Evolutionary conservation across 2,888 invertebrate genomes (phyloP).

Genomic region (Agrochola lychnidis): DNA sequence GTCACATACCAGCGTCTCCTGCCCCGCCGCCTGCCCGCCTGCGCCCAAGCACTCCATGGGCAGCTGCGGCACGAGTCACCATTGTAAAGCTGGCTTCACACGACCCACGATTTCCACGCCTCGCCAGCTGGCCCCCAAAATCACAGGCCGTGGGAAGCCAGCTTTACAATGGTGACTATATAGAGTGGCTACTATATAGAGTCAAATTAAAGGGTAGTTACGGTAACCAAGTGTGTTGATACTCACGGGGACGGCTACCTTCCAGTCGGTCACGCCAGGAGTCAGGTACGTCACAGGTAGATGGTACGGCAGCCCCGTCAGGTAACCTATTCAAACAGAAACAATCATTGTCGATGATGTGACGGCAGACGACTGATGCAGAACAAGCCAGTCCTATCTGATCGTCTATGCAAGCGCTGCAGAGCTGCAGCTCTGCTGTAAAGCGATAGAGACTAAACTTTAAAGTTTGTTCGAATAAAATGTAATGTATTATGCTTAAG

Average conservation of each 20-base stretch:
- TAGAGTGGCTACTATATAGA: not conserved
- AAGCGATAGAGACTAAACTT: too few species aligned
- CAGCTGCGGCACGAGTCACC: slow-evolving; percentile 1
- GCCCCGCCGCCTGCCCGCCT: slow-evolving; percentile 4
- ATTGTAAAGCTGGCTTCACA: not conserved
- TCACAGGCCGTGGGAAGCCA: not conserved
- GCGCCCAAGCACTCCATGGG: slow-evolving; percentile 17
- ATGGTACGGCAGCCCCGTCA: slow-evolving; percentile 6
- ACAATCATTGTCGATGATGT: not conserved
- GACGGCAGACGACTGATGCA: not conserved
- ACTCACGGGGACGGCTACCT: slow-evolving; percentile 23
- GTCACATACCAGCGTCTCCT: slow-evolving; percentile 35
- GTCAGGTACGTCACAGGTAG: slow-evolving; percentile 17
- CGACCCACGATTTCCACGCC: not conserved
- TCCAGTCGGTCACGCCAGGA: slow-evolving; percentile 26
- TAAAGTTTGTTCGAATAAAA: too few species aligned
- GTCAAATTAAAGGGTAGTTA: too few species aligned
- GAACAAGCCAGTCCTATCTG: not conserved
- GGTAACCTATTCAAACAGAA: slow-evolving; percentile 7
- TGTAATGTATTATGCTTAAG: too few species aligned
- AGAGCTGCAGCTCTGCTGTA: not conserved
- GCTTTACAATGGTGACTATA: not conserved
- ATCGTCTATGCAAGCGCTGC: not conserved
- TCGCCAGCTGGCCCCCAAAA: not conserved
- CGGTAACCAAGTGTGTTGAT: not conserved